Conservation (phyloP, 2,888 invertebrate species). For the Fragum sueziense region DNA sequence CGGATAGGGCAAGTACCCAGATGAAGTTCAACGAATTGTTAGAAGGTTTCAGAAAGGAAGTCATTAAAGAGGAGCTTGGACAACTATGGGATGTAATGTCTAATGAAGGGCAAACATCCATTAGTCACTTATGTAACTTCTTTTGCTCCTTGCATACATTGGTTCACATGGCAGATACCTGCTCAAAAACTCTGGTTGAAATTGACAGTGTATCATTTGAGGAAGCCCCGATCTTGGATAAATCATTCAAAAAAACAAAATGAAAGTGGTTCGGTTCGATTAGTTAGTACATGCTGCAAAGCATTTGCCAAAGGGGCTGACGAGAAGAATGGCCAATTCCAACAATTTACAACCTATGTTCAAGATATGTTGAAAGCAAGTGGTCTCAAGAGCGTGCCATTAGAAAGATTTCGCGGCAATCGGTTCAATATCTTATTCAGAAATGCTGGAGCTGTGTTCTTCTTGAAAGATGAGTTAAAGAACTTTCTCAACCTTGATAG, state of each 20-base stretch:
- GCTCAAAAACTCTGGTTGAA: slow-evolving; percentile 9
- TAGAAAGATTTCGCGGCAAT: slow-evolving; percentile 48
- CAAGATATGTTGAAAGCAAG: slow-evolving; percentile 26
- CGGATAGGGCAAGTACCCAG: slow-evolving; percentile 23
- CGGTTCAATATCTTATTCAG: slow-evolving; percentile 49
- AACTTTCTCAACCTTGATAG: slow-evolving; percentile 24
- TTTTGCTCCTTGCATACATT: slow-evolving; percentile 38
- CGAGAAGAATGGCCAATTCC: slow-evolving; percentile 39
- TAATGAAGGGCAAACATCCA: slow-evolving; percentile 20
- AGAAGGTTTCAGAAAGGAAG: slow-evolving; percentile 26
- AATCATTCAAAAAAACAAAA: slow-evolving; percentile 8
- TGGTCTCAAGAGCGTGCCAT: slow-evolving; percentile 16
- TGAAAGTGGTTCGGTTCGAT: slow-evolving; percentile 25
- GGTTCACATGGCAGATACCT: slow-evolving; percentile 13
- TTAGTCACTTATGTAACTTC: slow-evolving; percentile 49
- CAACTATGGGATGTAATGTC: slow-evolving; percentile 23
- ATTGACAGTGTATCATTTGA: background rate
- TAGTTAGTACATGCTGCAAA: slow-evolving; percentile 36
- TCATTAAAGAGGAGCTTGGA: slow-evolving; percentile 21
- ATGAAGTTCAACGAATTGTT: slow-evolving; percentile 34
- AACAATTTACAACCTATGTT: slow-evolving; percentile 22
- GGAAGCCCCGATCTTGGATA: slow-evolving; percentile 25
- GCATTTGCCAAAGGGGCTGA: slow-evolving; percentile 37
- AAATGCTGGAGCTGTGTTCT: slow-evolving; percentile 32
- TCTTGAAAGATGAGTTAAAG: slow-evolving; percentile 31